phyloP scores from a whole-genome alignment of 92 coral and sea anemone species.

The Paragorgia papillata region DNA sequence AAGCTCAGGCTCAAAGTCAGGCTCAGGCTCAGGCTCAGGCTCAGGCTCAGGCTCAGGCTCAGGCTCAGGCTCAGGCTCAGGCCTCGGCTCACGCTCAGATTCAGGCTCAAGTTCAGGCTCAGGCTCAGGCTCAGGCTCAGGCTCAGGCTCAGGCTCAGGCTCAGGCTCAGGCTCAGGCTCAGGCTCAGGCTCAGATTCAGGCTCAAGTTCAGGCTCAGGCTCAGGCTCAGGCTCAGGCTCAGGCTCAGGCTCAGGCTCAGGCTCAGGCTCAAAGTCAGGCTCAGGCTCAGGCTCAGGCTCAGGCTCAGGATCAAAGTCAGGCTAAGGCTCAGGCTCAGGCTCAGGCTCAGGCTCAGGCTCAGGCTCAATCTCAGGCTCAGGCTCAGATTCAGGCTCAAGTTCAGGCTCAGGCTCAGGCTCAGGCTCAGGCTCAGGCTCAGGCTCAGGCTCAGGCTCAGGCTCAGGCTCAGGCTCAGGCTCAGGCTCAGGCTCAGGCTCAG shows the following conservation, averaged over 20 bases:
- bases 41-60: constrained; percentile 13
- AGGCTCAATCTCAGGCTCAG: constrained; percentile 16
- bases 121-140: constrained; percentile 8
- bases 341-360: constrained; percentile 32
- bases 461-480: background rate
- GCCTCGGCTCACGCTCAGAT: constrained; percentile 6
- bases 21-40: constrained; percentile 36
- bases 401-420: constrained; percentile 26
- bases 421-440: constrained; percentile 16
- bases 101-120: constrained; percentile 10
- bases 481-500: background rate
- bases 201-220: constrained; percentile 3
- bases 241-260: constrained; percentile 28
- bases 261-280: constrained; percentile 14
- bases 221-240: constrained; percentile 24
- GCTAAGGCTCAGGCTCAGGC: constrained; percentile 34
- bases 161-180: constrained; percentile 29
- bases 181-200: constrained; percentile 9
- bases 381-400: constrained; percentile 20
- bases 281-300: constrained; percentile 15
- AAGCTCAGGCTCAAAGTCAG: constrained; percentile 24
- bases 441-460: background rate
- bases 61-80: constrained; percentile 16
- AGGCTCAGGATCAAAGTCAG: constrained; percentile 15
- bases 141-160: constrained; percentile 27